Percentiles rank a stretch among this genome's conserved stretches.
These are phyloP conservation scores for Hylomyscus alleni DNA, from an alignment of 2,797 vertebrate genomes.

Conservation along the genomic window DNA sequence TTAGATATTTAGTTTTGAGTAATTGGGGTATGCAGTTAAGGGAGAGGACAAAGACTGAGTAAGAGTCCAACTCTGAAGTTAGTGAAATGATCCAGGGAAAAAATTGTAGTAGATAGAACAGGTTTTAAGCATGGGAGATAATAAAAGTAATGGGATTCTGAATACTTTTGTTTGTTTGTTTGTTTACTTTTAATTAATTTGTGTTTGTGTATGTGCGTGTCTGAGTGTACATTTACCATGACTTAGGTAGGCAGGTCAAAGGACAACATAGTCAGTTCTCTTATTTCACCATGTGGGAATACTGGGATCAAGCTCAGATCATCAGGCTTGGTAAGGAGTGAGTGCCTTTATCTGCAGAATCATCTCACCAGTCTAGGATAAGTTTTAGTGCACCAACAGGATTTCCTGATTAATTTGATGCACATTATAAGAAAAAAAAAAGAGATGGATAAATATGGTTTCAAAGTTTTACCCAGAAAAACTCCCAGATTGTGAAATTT, in stretches of 20 bases:
- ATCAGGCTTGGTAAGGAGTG: background rate
- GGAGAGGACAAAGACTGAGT: background rate
- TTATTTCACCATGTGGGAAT: background rate
- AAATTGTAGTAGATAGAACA: background rate
- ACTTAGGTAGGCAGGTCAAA: background rate
- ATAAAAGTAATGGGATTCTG: conserved; percentile 14
- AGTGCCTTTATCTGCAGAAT: background rate
- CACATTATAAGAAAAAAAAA: conserved; percentile 19
- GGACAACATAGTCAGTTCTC: background rate
- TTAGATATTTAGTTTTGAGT: background rate
- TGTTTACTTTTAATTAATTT: background rate
- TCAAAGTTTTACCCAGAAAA: conserved; percentile 10
- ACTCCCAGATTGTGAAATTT: conserved; percentile 16
- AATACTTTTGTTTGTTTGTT: background rate
- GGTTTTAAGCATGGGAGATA: background rate
- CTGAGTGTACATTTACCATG: background rate
- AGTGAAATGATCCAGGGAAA: background rate
- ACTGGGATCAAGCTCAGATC: background rate
- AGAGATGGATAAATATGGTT: background rate
- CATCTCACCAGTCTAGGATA: background rate
- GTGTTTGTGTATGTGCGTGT: background rate
- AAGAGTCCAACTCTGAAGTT: background rate
- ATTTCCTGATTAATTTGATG: conserved; percentile 37
- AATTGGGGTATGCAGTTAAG: background rate
- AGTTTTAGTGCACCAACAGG: background rate